Evolutionary conservation across 2,113 vertebrate species (phyloP).

Genomic region (Pyxicephalus adspersus): DNA sequence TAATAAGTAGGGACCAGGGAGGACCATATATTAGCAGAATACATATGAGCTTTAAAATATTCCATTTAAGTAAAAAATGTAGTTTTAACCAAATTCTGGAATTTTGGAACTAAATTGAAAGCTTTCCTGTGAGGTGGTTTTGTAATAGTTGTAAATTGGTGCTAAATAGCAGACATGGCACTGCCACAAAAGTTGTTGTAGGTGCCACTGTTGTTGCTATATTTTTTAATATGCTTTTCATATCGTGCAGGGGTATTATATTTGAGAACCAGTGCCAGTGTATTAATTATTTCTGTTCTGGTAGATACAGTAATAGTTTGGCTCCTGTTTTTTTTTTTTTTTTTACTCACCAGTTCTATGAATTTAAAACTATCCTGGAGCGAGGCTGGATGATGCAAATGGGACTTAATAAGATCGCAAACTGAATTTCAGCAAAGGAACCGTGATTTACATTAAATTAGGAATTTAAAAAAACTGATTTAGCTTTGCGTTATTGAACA

Average conservation of each 20-base stretch:
- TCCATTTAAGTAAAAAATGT: too few relatives aligned
- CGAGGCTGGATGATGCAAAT: slow-evolving; percentile 77
- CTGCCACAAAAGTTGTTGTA: too few relatives aligned
- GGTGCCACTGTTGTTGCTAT: too few relatives aligned
- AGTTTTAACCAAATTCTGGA: too few relatives aligned
- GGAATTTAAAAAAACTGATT: slow-evolving; percentile 82
- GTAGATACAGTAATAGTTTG: slow-evolving; percentile 38
- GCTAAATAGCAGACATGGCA: too few relatives aligned
- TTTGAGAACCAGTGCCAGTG: neutral
- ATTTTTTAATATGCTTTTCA: too few relatives aligned
- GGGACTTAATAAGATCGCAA: slow-evolving; percentile 82
- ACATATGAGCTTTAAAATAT: too few relatives aligned
- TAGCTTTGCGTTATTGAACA: slow-evolving; percentile 85
- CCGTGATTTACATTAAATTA: slow-evolving; percentile 85
- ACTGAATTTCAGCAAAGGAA: slow-evolving; percentile 80
- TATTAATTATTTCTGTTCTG: slow-evolving; percentile 65
- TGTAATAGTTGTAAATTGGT: too few relatives aligned
- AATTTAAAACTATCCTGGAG: slow-evolving; percentile 79
- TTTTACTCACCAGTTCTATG: slow-evolving; percentile 70
- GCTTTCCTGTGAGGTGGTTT: too few relatives aligned
- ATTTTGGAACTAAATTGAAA: too few relatives aligned
- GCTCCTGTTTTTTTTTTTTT: slow-evolving; percentile 60
- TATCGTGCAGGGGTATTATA: neutral
- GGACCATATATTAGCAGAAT: too few relatives aligned
- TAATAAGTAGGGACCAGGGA: too few relatives aligned